A percentile compares a stretch with the other conserved stretches of the same genome.
phyloP scores from a whole-genome alignment of 2,113 vertebrate species.

The Strigops habroptila region DNA sequence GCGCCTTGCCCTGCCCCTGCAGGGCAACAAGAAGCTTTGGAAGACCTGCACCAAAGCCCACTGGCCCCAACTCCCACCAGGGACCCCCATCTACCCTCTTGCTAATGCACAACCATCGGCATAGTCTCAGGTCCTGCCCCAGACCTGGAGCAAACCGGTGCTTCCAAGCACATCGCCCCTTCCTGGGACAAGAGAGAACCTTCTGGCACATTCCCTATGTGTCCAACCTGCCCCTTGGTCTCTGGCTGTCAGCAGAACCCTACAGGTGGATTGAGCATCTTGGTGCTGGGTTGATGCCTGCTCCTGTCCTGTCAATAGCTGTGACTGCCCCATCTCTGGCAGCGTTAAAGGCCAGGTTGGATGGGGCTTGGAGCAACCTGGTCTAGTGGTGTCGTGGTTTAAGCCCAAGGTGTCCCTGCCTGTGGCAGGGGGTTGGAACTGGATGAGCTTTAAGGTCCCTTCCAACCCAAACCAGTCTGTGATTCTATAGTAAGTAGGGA shows the following conservation, averaged over 20 bases:
- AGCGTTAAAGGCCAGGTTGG: neutral
- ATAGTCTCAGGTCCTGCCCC: fast-evolving
- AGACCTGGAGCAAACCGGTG: fast-evolving
- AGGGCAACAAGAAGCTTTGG: neutral
- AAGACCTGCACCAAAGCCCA: neutral
- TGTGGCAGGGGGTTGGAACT: neutral
- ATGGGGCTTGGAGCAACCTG: neutral
- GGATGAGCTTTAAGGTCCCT: neutral
- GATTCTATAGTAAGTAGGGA: neutral
- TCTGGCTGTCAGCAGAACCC: neutral
- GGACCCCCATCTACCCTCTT: neutral
- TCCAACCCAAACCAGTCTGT: neutral
- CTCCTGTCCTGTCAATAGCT: neutral
- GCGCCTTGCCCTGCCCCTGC: neutral
- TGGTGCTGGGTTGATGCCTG: neutral
- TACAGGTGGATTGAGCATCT: neutral
- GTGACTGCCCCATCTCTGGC: neutral
- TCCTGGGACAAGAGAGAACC: neutral
- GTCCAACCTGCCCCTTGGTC: neutral
- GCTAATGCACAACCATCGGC: fast-evolving
- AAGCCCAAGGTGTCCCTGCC: neutral
- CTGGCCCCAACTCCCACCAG: neutral
- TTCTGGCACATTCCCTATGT: neutral
- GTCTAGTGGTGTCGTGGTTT: neutral
- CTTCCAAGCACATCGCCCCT: neutral